Evolutionary conservation across 92 coral and sea anemone species (phyloP).

Genomic region (Porites cylindrica): DNA sequence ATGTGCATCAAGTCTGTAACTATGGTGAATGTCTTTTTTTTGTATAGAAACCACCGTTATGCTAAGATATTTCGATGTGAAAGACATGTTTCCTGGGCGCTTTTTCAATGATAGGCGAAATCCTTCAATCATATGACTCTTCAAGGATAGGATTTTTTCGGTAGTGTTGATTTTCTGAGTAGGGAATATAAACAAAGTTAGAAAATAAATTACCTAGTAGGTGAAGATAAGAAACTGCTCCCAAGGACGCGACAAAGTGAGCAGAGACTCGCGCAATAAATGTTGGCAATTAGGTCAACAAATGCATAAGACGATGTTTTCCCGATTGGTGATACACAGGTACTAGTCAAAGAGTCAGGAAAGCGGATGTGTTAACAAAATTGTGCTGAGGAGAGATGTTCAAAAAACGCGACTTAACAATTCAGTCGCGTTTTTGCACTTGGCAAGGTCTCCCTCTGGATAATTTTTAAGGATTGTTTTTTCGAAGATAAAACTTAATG

Average conservation of each 20-base stretch:
- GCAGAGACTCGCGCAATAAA: no score
- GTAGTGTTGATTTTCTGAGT: background rate
- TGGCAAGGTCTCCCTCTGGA: no score
- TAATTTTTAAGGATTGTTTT: no score
- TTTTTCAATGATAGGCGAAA: background rate
- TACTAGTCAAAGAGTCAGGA: no score
- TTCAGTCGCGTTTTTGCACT: no score
- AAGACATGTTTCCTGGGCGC: background rate
- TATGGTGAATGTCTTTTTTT: background rate
- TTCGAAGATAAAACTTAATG: no score
- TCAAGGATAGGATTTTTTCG: background rate
- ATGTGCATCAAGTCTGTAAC: background rate
- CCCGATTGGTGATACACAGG: no score
- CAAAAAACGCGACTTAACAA: no score
- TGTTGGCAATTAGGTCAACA: no score
- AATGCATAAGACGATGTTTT: no score
- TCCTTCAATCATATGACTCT: background rate
- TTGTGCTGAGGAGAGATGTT: background rate
- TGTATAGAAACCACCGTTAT: background rate
- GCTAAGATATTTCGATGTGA: background rate
- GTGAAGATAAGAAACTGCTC: background rate
- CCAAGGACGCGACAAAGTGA: background rate
- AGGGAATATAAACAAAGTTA: background rate
- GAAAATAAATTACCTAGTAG: no score
- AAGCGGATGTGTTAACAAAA: background rate